phyloP scores from a whole-genome alignment of 2,797 vertebrate genomes.

The Neostethus bicornis region DNA sequence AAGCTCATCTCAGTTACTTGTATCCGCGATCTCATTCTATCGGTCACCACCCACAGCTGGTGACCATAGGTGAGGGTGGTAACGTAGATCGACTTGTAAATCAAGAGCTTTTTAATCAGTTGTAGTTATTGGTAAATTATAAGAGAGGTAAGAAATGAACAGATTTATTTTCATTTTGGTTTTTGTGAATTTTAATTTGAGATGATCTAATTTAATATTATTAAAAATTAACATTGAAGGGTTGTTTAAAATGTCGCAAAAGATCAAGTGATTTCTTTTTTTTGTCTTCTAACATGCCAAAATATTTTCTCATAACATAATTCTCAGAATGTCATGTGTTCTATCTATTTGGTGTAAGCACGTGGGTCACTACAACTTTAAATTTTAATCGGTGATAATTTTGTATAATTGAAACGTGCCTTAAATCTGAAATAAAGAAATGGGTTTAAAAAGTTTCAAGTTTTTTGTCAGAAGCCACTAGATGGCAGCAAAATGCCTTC shows the following conservation, averaged over 20 bases:
- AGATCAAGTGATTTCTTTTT: too few relatives aligned
- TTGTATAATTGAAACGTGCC: constrained; percentile 52
- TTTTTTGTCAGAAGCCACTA: constrained; percentile 13
- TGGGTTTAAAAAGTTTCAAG: not conserved
- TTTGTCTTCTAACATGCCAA: not conserved
- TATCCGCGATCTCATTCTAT: too few relatives aligned
- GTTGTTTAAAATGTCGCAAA: too few relatives aligned
- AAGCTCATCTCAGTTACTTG: too few relatives aligned
- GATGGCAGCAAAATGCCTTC: constrained; percentile 50
- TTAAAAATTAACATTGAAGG: too few relatives aligned
- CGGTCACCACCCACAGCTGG: too few relatives aligned
- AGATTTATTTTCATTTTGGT: constrained; percentile 11
- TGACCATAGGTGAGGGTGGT: too few relatives aligned
- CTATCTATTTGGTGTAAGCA: constrained; percentile 9
- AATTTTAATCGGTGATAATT: not conserved
- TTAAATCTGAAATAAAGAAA: constrained; percentile 60
- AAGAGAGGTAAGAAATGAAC: not conserved
- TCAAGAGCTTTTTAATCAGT: constrained; percentile 20
- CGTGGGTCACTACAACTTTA: not conserved
- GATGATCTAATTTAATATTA: constrained; percentile 14
- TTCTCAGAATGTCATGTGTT: not conserved
- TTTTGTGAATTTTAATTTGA: constrained; percentile 6
- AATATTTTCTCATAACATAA: constrained; percentile 2
- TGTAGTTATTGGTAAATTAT: constrained; percentile 4
- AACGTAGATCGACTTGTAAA: too few relatives aligned